Conservation (phyloP, 30 jellyfish, hydroid and myxozoan genomes). For the Sanderia malayensis region DNA sequence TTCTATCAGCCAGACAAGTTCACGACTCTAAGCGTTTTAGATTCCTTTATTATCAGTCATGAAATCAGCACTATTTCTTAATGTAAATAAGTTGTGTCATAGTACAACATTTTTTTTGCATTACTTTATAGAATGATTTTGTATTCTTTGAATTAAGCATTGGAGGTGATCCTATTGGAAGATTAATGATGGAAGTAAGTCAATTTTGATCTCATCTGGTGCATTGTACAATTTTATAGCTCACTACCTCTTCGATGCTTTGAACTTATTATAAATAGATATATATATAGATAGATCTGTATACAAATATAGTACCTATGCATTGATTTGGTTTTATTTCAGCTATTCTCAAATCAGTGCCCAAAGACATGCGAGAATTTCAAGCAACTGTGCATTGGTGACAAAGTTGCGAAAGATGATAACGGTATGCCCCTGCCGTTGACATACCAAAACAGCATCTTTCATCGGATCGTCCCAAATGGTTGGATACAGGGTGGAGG, state of each 20-base stretch:
- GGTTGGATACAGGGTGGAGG: conserved; percentile 99
- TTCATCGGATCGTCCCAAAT: conserved; percentile 85
- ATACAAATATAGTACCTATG: too few species aligned
- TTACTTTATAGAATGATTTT: conserved; percentile 62
- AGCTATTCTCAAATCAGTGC: conserved; percentile 73
- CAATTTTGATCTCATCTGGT: too few species aligned
- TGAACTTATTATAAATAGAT: too few species aligned
- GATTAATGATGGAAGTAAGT: conserved; percentile 70
- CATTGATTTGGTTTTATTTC: neutral
- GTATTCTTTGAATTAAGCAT: conserved; percentile 56
- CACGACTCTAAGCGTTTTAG: too few species aligned
- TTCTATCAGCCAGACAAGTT: too few species aligned
- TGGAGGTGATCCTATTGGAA: conserved; percentile 69
- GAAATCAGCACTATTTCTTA: too few species aligned
- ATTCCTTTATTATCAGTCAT: too few species aligned
- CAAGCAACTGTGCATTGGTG: conserved; percentile 82
- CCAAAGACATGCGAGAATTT: conserved; percentile 92
- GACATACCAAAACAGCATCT: conserved; percentile 49
- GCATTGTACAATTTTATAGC: too few species aligned
- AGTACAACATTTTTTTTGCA: conserved; percentile 1
- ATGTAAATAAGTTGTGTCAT: too few species aligned
- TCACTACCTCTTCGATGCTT: too few species aligned
- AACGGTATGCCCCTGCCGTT: conserved; percentile 74
- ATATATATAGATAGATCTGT: too few species aligned
- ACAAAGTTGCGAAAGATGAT: conserved; percentile 25